These are phyloP conservation scores for Prunella strophiata DNA, from an alignment of 2,797 vertebrate species.

Conservation along the genomic window DNA sequence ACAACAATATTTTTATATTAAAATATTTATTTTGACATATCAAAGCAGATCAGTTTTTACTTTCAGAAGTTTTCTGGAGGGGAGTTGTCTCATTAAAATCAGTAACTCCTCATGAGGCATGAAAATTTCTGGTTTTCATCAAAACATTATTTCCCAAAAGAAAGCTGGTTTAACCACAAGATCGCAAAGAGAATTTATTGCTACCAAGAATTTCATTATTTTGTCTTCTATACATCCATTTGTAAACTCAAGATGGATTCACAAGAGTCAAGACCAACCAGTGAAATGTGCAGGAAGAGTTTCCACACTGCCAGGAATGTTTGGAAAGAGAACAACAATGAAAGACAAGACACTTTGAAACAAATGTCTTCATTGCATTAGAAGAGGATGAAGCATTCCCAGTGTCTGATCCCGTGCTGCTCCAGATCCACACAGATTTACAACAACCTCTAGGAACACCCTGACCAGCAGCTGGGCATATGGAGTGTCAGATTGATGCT, in stretches of 20 bases:
- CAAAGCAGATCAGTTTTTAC: neutral
- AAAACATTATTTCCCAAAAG: neutral
- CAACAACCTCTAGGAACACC: neutral
- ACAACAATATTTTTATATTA: neutral
- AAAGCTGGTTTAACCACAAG: neutral
- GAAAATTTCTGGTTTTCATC: neutral
- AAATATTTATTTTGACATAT: neutral
- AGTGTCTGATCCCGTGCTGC: neutral
- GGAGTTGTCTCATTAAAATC: neutral
- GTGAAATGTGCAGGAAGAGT: neutral
- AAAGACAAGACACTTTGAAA: neutral
- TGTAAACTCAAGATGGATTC: neutral
- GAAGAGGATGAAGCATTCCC: neutral
- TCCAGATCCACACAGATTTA: neutral
- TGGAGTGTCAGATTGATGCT: neutral
- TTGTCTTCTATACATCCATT: neutral
- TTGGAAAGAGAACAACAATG: neutral
- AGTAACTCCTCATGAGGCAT: neutral
- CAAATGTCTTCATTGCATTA: neutral
- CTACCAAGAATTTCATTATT: neutral
- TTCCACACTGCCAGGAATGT: neutral
- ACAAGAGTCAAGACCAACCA: neutral
- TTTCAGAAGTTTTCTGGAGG: neutral
- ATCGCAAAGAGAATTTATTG: neutral
- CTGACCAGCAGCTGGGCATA: neutral